Base-by-base conservation (phyloP, 23 tunicate genomes). In the Ciona savignyi region DNA sequence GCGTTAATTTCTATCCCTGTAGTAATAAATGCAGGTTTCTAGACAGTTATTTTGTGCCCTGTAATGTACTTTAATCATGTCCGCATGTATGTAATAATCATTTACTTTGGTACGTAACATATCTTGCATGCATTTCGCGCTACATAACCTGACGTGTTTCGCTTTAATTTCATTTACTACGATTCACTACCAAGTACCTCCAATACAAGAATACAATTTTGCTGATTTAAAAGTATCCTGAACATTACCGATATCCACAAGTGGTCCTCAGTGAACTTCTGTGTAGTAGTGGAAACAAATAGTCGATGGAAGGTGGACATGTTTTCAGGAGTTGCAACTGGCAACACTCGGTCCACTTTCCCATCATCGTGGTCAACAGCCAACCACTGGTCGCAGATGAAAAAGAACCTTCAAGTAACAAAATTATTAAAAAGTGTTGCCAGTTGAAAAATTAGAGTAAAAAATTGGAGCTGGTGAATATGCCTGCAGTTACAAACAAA, bases 211-310 rank as follows among this genome's bases (percentile, higher is more conserved):
- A n/a, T n/a, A n/a, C n/a, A n/a, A n/a, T n/a, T n/a, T n/a, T n/a
- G n/a, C n/a, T n/a, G n/a, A n/a, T n/a, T n/a, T n/a, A n/a, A n/a
- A n/a, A n/a, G n/a, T n/a, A n/a, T n/a, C n/a, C n/a, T n/a, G n/a
- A n/a, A n/a, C 27, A 77, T 74, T 35, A 91, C 95, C 29, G 99
- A 94, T 71, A 94, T 83, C 99, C 99, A 94, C 42, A 94, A 28
- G 70, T 94, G 99, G 34, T 94, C 99, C 61, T 94, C 99, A 6
- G 99, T 86, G 64, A 94, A 83, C 72, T 94, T 94, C 67, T 87
- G 94, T 29, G 90, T 71, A 20, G 90, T 79, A 0, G 99, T 94
- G 23, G 95, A 78, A 0, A 86, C 68, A 65, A 94, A 94, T 21
- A 94, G 75, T 20, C 94, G 85, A 65, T 94, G 86, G 56, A 87